A percentile compares a stretch with the other conserved stretches of the same genome.
Evolutionary conservation across 2,888 invertebrate genomes (phyloP).

Genomic region (Rhamphomyia laevipes): DNA sequence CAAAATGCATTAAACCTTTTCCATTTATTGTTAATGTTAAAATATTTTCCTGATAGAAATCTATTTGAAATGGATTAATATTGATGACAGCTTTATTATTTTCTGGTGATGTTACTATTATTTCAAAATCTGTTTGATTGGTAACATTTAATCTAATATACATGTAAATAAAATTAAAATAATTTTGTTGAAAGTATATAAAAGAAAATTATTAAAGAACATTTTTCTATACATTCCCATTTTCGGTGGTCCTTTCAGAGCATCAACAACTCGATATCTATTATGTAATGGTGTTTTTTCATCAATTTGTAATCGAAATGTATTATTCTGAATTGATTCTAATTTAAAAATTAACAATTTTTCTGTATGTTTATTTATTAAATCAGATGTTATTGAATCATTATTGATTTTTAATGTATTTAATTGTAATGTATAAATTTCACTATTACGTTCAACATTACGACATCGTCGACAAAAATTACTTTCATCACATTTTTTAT

Average conservation of each 20-base stretch:
- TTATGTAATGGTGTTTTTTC: constrained; percentile 69
- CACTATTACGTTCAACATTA: constrained; percentile 56
- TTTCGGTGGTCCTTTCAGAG: constrained; percentile 63
- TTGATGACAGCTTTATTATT: constrained; percentile 52
- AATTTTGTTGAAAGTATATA: too few relatives aligned
- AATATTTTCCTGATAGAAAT: constrained; percentile 59
- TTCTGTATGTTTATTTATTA: constrained; percentile 48
- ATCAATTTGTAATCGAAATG: constrained; percentile 71
- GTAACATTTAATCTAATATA: constrained; percentile 40
- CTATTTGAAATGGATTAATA: constrained; percentile 71
- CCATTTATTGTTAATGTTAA: constrained; percentile 74
- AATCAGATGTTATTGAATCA: constrained; percentile 54
- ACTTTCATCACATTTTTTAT: constrained; percentile 93
- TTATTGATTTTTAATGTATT: constrained; percentile 55
- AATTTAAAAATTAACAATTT: constrained; percentile 33
- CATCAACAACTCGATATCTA: constrained; percentile 63
- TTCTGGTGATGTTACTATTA: constrained; percentile 45
- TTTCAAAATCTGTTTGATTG: constrained; percentile 43
- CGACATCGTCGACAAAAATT: constrained; percentile 86
- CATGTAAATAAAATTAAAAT: background rate
- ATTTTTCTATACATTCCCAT: constrained; percentile 46
- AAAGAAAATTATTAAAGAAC: background rate
- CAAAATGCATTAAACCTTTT: constrained; percentile 82
- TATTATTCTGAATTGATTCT: constrained; percentile 47
- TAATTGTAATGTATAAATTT: constrained; percentile 58